These are phyloP conservation scores for Ailurus styani DNA, from an alignment of 2,113 vertebrate genomes.

Conservation along the genomic window DNA sequence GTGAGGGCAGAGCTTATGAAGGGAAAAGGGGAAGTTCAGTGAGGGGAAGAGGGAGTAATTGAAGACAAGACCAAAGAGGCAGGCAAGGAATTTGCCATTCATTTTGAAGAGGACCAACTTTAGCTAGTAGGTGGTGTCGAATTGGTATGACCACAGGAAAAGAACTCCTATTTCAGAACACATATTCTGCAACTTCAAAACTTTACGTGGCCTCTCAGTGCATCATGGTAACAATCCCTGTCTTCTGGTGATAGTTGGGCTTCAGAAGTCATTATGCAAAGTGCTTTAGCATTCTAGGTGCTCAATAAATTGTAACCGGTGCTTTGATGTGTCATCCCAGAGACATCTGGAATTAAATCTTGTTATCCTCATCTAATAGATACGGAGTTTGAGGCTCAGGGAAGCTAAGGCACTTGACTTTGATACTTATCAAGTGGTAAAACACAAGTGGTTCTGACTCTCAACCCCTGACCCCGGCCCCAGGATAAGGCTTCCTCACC, in stretches of 20 bases:
- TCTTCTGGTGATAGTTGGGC: background rate
- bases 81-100: background rate
- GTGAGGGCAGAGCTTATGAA: background rate
- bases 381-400: background rate
- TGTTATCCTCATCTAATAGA: background rate
- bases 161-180: background rate
- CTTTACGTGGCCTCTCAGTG: background rate
- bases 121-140: background rate
- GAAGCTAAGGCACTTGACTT: background rate
- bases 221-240: background rate
- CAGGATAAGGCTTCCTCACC: fast-evolving
- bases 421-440: background rate
- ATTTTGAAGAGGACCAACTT: background rate
- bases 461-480: background rate
- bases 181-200: background rate
- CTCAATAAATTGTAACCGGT: slow-evolving; percentile 1
- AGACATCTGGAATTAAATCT: background rate
- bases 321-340: background rate
- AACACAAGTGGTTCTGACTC: background rate
- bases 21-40: background rate
- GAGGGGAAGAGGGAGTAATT: background rate
- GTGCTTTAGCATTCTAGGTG: background rate
- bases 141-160: background rate
- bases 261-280: background rate
- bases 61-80: background rate